These are phyloP conservation scores for Folsomia manolachei DNA, from an alignment of 2,888 invertebrate species.

Conservation along the genomic window DNA sequence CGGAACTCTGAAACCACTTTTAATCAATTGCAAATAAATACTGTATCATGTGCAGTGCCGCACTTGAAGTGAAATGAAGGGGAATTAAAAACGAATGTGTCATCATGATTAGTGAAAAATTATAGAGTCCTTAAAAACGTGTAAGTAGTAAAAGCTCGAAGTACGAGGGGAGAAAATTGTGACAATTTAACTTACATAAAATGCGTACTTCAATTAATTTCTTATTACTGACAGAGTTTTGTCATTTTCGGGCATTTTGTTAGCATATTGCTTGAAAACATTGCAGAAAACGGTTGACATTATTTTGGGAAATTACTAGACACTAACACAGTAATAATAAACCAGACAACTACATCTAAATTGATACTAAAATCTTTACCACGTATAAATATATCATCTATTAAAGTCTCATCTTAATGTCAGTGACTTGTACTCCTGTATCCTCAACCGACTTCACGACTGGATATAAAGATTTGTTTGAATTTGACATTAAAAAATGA, in stretches of 20 bases:
- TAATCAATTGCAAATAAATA: slow-evolving; percentile 18
- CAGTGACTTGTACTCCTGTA: not conserved
- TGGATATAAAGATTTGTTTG: not conserved
- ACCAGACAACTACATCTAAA: too few relatives aligned
- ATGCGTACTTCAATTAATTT: too few relatives aligned
- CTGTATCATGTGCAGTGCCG: not conserved
- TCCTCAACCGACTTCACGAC: not conserved
- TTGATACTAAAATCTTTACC: too few relatives aligned
- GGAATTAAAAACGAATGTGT: slow-evolving; percentile 22
- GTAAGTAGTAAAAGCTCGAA: not conserved
- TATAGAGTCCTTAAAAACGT: not conserved
- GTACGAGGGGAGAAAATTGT: too few relatives aligned
- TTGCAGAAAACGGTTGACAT: too few relatives aligned
- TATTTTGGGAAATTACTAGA: too few relatives aligned
- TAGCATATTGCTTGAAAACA: too few relatives aligned
- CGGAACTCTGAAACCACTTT: not conserved
- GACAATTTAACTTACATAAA: too few relatives aligned
- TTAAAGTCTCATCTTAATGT: not conserved
- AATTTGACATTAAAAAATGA: not conserved
- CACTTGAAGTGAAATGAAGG: slow-evolving; percentile 19
- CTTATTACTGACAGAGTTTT: too few relatives aligned
- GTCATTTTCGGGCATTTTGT: too few relatives aligned
- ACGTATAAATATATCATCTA: too few relatives aligned
- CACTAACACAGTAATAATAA: not conserved
- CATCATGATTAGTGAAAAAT: slow-evolving; percentile 12